phyloP scores from a whole-genome alignment of 2,888 invertebrate species.

The Nomada lathburiana region DNA sequence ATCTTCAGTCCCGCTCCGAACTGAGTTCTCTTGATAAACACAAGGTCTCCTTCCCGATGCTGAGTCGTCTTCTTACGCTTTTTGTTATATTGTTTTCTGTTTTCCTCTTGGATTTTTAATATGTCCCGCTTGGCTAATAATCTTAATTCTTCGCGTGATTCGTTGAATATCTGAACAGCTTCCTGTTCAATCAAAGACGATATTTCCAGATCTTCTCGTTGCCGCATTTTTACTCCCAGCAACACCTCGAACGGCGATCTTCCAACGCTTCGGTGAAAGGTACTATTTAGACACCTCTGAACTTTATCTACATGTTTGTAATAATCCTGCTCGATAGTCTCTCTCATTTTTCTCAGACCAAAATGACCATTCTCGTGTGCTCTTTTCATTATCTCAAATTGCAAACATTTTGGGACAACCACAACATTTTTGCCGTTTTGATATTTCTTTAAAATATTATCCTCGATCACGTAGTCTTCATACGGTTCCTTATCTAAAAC shows the following conservation, averaged over 20 bases:
- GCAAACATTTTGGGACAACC: not conserved
- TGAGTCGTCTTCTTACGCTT: constrained; percentile 61
- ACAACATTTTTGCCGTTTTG: not conserved
- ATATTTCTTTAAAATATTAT: not conserved
- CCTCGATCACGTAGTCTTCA: not conserved
- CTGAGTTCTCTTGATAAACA: constrained; percentile 62
- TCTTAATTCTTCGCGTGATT: constrained; percentile 51
- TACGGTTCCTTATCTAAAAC: not conserved
- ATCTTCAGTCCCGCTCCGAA: constrained; percentile 3
- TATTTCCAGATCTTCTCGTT: constrained; percentile 43
- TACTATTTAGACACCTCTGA: constrained; percentile 9
- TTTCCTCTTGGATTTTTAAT: constrained; percentile 69
- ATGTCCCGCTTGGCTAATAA: constrained; percentile 53
- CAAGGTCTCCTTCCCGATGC: constrained; percentile 60
- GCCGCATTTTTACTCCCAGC: constrained; percentile 50
- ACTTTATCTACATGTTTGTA: constrained; percentile 17
- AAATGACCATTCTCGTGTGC: constrained; percentile 21
- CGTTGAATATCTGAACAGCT: constrained; percentile 39
- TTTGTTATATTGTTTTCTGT: constrained; percentile 54
- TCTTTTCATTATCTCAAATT: not conserved
- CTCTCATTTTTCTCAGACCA: not conserved
- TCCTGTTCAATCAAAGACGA: constrained; percentile 56
- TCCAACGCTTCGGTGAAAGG: constrained; percentile 44
- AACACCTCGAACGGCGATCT: constrained; percentile 55
- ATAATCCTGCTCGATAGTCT: not conserved